A percentile compares a stretch with the other conserved stretches of the same genome.
Evolutionary conservation across 2,797 vertebrate species (phyloP).

Genomic region (Smutsia gigantea): DNA sequence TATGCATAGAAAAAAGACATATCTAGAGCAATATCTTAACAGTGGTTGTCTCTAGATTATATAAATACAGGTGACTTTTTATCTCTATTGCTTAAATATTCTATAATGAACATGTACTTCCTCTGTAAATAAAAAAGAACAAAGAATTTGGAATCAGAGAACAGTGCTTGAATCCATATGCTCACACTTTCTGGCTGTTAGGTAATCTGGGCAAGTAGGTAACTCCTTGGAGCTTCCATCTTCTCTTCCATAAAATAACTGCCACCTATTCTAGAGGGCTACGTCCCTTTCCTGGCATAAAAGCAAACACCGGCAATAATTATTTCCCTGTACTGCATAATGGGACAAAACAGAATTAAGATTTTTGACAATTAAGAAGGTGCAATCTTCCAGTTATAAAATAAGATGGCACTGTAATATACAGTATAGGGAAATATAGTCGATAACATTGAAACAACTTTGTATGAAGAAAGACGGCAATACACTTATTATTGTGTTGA

Average conservation of each 20-base stretch:
- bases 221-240: background rate
- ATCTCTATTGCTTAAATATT: background rate
- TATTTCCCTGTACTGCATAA: background rate
- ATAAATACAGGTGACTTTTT: background rate
- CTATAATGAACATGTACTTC: background rate
- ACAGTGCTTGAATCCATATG: background rate
- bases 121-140: background rate
- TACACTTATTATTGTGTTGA: background rate
- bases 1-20: background rate
- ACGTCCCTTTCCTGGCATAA: background rate
- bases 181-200: background rate
- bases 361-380: background rate
- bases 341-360: background rate
- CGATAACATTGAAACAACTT: background rate
- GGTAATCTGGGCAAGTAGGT: background rate
- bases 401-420: background rate
- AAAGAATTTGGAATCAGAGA: background rate
- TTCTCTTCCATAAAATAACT: background rate
- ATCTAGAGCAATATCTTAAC: background rate
- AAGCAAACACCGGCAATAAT: background rate
- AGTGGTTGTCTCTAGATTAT: background rate
- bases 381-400: background rate
- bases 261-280: background rate
- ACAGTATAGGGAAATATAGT: background rate
- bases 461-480: background rate